A percentile compares a stretch with the other conserved stretches of the same genome.
These are phyloP conservation scores for Chiloscyllium punctatum DNA, from an alignment of 2,797 vertebrate species.

Conservation along the genomic window DNA sequence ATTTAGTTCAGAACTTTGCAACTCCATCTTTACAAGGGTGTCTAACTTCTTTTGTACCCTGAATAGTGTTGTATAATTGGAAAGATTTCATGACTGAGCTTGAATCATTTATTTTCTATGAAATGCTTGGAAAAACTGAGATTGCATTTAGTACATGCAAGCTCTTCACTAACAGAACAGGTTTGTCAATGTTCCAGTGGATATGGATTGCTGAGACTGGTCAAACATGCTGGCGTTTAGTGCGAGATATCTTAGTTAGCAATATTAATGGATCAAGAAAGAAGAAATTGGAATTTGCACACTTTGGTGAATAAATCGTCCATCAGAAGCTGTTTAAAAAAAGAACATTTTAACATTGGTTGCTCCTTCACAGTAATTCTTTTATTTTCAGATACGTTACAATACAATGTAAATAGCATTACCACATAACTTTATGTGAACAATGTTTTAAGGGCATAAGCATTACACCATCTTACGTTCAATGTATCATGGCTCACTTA, in stretches of 20 bases:
- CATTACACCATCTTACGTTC: background rate
- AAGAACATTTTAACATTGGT: background rate
- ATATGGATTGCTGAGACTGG: background rate
- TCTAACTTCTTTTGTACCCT: background rate
- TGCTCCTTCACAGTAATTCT: background rate
- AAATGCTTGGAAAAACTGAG: no score
- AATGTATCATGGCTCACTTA: background rate
- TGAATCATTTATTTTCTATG: background rate
- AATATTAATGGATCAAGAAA: background rate
- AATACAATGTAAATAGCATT: background rate
- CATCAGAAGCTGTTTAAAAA: background rate
- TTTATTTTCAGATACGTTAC: background rate
- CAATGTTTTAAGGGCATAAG: background rate
- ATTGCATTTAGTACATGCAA: no score
- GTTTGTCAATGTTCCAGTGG: background rate
- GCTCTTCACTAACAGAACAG: background rate
- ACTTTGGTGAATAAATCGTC: background rate
- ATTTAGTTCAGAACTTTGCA: background rate
- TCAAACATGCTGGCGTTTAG: background rate
- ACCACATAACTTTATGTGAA: background rate
- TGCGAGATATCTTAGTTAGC: background rate
- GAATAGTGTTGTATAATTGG: background rate
- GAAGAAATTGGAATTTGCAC: background rate
- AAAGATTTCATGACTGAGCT: background rate
- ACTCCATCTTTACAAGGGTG: background rate